Evolutionary conservation across 2,888 invertebrate species (phyloP).

Genomic region (Furcula furcula): DNA sequence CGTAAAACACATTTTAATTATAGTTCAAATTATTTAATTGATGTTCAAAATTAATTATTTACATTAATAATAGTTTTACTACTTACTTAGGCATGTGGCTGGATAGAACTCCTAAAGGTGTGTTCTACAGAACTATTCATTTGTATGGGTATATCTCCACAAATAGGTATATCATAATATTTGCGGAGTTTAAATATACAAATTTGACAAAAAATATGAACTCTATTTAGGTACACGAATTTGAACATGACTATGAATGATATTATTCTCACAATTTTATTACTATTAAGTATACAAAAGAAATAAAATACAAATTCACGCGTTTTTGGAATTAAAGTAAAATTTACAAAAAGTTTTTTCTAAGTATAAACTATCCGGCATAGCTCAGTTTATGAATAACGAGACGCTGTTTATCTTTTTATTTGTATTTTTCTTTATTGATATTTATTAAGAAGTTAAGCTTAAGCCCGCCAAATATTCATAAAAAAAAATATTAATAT

Average conservation of each 20-base stretch:
- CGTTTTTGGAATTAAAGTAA: constrained; percentile 52
- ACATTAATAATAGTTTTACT: too few relatives aligned
- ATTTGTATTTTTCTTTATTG: constrained; percentile 30
- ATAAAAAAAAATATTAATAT: too few relatives aligned
- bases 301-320: constrained; percentile 31
- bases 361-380: constrained; percentile 71
- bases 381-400: constrained; percentile 67
- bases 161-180: too few relatives aligned
- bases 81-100: too few relatives aligned
- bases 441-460: constrained; percentile 46
- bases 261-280: constrained; percentile 22
- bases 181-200: too few relatives aligned
- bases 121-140: too few relatives aligned
- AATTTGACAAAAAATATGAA: constrained; percentile 14
- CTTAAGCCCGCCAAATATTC: constrained; percentile 50
- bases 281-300: constrained; percentile 23
- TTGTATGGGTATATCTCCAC: too few relatives aligned
- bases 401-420: constrained; percentile 60
- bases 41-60: too few relatives aligned
- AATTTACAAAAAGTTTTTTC: constrained; percentile 39
- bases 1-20: too few relatives aligned
- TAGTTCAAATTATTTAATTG: too few relatives aligned
- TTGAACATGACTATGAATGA: constrained; percentile 25
- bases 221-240: constrained; percentile 21
- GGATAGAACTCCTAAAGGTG: too few relatives aligned